Conservation (phyloP, 37 sponge, comb jelly and placozoan genomes). For the Eunapius fragilis region DNA sequence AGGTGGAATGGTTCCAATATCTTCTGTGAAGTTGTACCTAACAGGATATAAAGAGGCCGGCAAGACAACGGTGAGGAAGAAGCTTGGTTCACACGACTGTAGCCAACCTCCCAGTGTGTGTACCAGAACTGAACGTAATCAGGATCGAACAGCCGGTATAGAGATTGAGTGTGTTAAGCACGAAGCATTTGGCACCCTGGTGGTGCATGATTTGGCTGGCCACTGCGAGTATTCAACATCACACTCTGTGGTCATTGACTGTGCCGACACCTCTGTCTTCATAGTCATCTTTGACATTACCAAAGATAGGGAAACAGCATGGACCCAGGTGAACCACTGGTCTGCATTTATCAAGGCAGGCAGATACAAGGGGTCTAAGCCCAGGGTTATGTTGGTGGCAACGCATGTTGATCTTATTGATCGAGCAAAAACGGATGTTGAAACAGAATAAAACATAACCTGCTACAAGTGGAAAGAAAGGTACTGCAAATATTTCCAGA, state of each 20-base stretch:
- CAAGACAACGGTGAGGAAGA: background rate
- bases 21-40: background rate
- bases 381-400: background rate
- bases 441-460: background rate
- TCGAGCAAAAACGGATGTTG: background rate
- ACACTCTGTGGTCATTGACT: slow-evolving; percentile 24
- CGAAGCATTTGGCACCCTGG: slow-evolving; percentile 12
- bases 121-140: background rate
- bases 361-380: background rate
- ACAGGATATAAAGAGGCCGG: background rate
- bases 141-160: slow-evolving; percentile 26
- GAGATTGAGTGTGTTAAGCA: background rate
- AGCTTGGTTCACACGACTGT: background rate
- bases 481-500: background rate
- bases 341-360: background rate
- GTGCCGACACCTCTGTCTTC: background rate
- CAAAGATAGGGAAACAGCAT: background rate
- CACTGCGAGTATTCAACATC: slow-evolving; percentile 20
- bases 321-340: background rate
- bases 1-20: background rate
- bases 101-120: background rate
- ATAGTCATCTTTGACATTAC: slow-evolving; percentile 26
- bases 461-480: background rate
- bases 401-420: background rate
- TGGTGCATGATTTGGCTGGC: slow-evolving; percentile 28